Evolutionary conservation across 2,888 invertebrate genomes (phyloP), one percentile per base, ranked within the genome.

Genomic region (Koerneria pararmatus): DNA sequence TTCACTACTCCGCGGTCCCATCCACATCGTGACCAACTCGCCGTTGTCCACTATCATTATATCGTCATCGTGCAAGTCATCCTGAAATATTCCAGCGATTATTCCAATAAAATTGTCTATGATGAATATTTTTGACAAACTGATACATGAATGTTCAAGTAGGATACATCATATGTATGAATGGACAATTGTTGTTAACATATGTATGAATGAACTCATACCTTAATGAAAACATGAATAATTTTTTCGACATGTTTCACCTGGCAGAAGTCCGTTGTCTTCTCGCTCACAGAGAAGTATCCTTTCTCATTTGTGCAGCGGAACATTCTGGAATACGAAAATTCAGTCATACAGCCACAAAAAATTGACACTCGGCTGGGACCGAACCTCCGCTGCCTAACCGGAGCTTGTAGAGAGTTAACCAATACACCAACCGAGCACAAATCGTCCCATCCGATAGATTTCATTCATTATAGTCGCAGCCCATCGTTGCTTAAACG

Each of bases 11-110:
- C 91, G 90, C 66, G 93, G 90, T 11, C 98, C 98, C 65, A 97
- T 88, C 98, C 98, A 98, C 64, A 98, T 87, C 86, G 94, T 98
- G 66, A 98, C 93, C 11, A 95, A 93, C 79, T 93, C 91, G 3
- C 98, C 98, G 84, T 94, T 97, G 85, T 99, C 98, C 76, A 98
- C 87, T 75, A 98, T 93, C 98, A 98, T 98, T 46, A 98, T 95
- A 85, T 99, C 98, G 84, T 99, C 97, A 85, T 98, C 97, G 1
- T 95, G 95, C 76, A 98, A 87, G 86, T 98, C 98, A 84, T 98
- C 98, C 91, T 94, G 85, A 58, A 74, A 63, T 29, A 60, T 86
- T 48, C 15, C 11, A 49, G 41, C 8, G 41, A 41, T 41, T 41
- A 15, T 11, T 8, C 35, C 31, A 1, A 31, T 0, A 34, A 2